A percentile compares a stretch with the other conserved stretches of the same genome.
Evolutionary conservation across 2,113 vertebrate genomes (phyloP).

Genomic region (Amblyopsis rosae): DNA sequence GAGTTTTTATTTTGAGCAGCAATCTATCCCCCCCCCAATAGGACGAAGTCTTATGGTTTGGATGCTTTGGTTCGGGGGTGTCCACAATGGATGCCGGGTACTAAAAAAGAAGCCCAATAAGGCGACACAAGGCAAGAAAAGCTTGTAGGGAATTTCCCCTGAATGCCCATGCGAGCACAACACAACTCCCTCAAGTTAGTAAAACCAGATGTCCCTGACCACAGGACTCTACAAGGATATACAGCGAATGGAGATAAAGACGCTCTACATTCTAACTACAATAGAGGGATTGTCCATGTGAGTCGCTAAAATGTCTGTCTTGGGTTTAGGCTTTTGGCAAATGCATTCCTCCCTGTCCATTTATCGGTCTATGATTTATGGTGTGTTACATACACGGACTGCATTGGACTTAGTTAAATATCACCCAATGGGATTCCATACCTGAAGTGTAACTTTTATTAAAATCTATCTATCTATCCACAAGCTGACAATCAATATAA

Average conservation of each 20-base stretch:
- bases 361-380: conserved; percentile 16
- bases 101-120: conserved; percentile 37
- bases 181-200: conserved; percentile 51
- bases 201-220: conserved; percentile 65
- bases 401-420: background rate
- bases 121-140: conserved; percentile 33
- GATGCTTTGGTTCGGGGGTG: conserved; percentile 11
- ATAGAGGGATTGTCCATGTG: conserved; percentile 27
- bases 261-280: conserved; percentile 34
- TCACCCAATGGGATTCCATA: too few relatives aligned
- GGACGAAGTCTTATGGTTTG: conserved; percentile 23
- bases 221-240: conserved; percentile 50
- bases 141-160: conserved; percentile 61
- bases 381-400: background rate
- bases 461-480: too few relatives aligned
- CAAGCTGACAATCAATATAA: too few relatives aligned
- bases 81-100: conserved; percentile 22
- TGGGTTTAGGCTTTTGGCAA: conserved; percentile 16
- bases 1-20: too few relatives aligned
- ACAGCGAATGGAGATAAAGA: conserved; percentile 40
- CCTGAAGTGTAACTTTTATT: too few relatives aligned
- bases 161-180: conserved; percentile 48
- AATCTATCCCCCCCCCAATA: background rate
- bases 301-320: conserved; percentile 11
- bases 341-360: conserved; percentile 1